phyloP scores from a whole-genome alignment of 2,888 invertebrate genomes.

The Drosophila macrospina region DNA sequence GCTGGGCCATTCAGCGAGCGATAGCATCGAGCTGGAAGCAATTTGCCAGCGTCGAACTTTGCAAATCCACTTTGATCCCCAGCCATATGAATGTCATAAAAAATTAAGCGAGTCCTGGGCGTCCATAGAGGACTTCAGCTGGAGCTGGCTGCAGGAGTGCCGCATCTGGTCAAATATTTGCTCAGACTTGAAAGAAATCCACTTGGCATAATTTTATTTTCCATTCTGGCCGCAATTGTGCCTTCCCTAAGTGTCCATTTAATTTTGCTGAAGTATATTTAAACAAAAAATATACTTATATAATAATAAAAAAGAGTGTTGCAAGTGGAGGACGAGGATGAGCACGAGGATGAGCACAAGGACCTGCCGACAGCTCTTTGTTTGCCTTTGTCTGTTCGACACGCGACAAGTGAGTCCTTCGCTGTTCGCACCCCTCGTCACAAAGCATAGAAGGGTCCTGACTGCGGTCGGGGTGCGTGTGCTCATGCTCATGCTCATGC shows the following conservation, averaged over 20 bases:
- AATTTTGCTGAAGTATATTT: constrained; percentile 74
- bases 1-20: no score
- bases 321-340: constrained; percentile 34
- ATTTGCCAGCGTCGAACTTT: constrained; percentile 63
- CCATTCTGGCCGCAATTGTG: constrained; percentile 42
- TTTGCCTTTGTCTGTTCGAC: constrained; percentile 59
- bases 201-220: constrained; percentile 68
- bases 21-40: constrained; percentile 48
- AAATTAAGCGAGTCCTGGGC: constrained; percentile 73
- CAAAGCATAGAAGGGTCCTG: constrained; percentile 17
- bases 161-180: constrained; percentile 83
- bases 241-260: constrained; percentile 71
- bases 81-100: constrained; percentile 61
- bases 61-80: constrained; percentile 75
- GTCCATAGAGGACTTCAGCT: constrained; percentile 25
- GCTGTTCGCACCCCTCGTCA: constrained; percentile 46
- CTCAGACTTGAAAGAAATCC: constrained; percentile 57
- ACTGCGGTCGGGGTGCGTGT: constrained; percentile 55
- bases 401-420: constrained; percentile 64
- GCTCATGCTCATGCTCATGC: background rate
- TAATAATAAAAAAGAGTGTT: constrained; percentile 43
- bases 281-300: constrained; percentile 51
- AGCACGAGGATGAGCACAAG: constrained; percentile 25
- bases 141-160: constrained; percentile 25
- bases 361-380: constrained; percentile 78